Evolutionary conservation across 2,888 invertebrate genomes (phyloP).

Genomic region (Idaea straminata): DNA sequence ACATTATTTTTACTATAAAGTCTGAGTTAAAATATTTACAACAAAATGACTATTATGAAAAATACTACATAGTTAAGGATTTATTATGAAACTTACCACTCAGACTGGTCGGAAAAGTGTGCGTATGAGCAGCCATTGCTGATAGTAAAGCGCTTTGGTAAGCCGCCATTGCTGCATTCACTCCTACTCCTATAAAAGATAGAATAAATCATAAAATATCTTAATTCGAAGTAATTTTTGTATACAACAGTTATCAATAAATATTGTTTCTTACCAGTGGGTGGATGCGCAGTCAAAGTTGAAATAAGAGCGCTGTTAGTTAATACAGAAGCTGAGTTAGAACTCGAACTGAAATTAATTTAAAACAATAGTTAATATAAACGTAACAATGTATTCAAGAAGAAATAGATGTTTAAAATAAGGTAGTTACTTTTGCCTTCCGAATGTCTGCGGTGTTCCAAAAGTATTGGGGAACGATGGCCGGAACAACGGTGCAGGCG

Average conservation of each 20-base stretch:
- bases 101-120: constrained; percentile 63
- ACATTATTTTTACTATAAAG: constrained; percentile 22
- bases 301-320: constrained; percentile 69
- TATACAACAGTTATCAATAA: background rate
- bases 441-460: constrained; percentile 79
- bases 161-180: constrained; percentile 76
- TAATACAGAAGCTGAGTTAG: constrained; percentile 58
- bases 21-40: background rate
- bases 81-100: constrained; percentile 47
- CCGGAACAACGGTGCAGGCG: constrained; percentile 84
- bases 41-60: background rate
- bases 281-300: constrained; percentile 68
- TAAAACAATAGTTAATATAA: constrained; percentile 2
- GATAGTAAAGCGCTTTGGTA: constrained; percentile 75
- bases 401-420: background rate
- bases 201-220: background rate
- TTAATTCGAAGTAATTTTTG: background rate
- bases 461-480: constrained; percentile 87
- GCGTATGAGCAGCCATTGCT: constrained; percentile 76
- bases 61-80: constrained; percentile 1
- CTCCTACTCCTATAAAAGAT: constrained; percentile 53
- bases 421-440: constrained; percentile 63
- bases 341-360: constrained; percentile 52
- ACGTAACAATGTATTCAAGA: background rate
- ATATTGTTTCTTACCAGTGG: constrained; percentile 50